Evolutionary conservation across 2,797 vertebrate species (phyloP).

Genomic region (Notamacropus eugenii): DNA sequence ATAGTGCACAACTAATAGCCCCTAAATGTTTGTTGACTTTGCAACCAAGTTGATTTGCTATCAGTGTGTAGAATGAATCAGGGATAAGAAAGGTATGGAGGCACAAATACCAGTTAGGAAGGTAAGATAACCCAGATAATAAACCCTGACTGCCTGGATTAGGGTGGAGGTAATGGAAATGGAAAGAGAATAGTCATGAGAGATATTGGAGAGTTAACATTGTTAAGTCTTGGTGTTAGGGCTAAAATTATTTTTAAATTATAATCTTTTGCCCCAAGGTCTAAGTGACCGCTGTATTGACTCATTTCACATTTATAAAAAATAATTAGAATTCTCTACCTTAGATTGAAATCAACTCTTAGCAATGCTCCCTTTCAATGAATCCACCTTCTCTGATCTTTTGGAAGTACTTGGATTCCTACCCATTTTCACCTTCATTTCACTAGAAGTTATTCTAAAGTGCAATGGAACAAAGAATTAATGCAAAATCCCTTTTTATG

Average conservation of each 20-base stretch:
- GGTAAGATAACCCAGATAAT: neutral
- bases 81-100: neutral
- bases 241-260: neutral
- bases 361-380: neutral
- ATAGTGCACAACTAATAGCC: neutral
- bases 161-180: neutral
- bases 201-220: neutral
- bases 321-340: neutral
- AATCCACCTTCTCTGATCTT: neutral
- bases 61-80: neutral
- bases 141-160: neutral
- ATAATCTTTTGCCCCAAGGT: neutral
- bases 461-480: neutral
- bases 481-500: neutral
- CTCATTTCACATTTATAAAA: neutral
- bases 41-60: neutral
- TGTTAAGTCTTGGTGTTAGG: neutral
- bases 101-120: neutral
- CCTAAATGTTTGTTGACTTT: neutral
- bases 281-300: neutral
- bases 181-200: neutral
- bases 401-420: neutral
- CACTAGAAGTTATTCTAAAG: neutral
- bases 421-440: neutral
- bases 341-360: neutral